Percentiles rank a stretch among this genome's conserved stretches.
Conservation (phyloP, 1,140 invertebrate genomes). For the Parasteatoda tepidariorum region DNA sequence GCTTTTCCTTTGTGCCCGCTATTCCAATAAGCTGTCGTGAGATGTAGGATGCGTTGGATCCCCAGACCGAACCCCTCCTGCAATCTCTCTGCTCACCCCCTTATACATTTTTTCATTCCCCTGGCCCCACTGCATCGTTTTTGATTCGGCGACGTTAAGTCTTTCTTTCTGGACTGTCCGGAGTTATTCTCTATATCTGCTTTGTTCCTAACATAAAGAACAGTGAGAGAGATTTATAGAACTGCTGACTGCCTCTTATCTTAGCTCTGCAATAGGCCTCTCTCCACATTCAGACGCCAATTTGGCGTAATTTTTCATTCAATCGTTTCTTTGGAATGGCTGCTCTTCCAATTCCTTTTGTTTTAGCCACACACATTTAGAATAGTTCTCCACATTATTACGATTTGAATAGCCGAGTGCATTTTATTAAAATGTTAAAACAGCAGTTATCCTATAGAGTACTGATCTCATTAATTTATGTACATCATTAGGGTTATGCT, state of each 20-base stretch:
- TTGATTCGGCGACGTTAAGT: slow-evolving; percentile 57
- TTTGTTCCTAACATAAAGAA: slow-evolving; percentile 33
- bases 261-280: slow-evolving; percentile 28
- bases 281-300: slow-evolving; percentile 23
- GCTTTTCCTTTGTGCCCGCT: slow-evolving; percentile 45
- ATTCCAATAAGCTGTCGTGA: slow-evolving; percentile 56
- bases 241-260: slow-evolving; percentile 58
- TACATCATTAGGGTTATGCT: no score
- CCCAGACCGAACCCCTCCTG: neutral
- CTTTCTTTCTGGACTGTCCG: slow-evolving; percentile 9
- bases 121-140: slow-evolving; percentile 30
- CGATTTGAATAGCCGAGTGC: no score
- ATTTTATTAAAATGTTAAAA: no score
- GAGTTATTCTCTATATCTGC: neutral
- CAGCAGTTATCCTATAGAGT: no score
- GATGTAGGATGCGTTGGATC: slow-evolving; percentile 16
- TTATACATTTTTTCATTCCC: neutral
- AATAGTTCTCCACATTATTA: no score
- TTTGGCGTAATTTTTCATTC: slow-evolving; percentile 41
- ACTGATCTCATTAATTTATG: no score
- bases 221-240: slow-evolving; percentile 42
- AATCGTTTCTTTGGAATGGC: neutral
- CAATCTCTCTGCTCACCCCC: slow-evolving; percentile 2
- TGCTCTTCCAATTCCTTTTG: neutral
- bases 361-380: no score